These are phyloP conservation scores for Rattus rattus DNA, from an alignment of 2,113 vertebrate genomes.

Conservation along the genomic window DNA sequence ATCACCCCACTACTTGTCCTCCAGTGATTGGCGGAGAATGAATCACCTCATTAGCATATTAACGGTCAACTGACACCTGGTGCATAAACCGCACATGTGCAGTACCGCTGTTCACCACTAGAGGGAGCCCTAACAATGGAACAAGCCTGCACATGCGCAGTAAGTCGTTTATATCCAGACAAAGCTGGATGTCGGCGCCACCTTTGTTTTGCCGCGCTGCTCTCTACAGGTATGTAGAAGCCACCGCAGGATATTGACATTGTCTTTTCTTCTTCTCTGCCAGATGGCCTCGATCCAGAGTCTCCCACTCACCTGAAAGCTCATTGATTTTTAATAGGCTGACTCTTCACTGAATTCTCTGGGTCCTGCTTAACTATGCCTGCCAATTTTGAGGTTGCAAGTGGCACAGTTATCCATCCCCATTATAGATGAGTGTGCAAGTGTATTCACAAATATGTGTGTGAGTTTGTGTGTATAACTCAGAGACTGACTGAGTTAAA, in stretches of 20 bases:
- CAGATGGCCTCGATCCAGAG: too few relatives aligned
- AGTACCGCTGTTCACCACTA: too few relatives aligned
- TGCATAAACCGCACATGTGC: too few relatives aligned
- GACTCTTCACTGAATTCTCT: background rate
- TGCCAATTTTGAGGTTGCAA: background rate
- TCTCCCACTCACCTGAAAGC: background rate
- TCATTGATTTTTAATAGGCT: background rate
- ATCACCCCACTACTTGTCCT: too few relatives aligned
- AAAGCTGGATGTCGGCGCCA: too few relatives aligned
- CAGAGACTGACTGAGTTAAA: background rate
- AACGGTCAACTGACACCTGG: too few relatives aligned
- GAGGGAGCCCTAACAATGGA: too few relatives aligned
- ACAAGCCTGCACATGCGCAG: too few relatives aligned
- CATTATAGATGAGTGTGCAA: background rate
- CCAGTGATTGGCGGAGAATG: too few relatives aligned
- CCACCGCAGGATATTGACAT: background rate
- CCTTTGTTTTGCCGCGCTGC: too few relatives aligned
- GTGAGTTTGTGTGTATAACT: background rate
- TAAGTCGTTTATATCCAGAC: too few relatives aligned
- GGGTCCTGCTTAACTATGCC: background rate
- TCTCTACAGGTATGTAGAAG: background rate
- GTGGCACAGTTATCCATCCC: background rate
- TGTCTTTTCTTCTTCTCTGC: background rate
- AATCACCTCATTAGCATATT: too few relatives aligned
- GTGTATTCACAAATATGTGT: background rate